These are phyloP conservation scores for Stigmatopora argus DNA, from an alignment of 2,113 vertebrate species.

Conservation along the genomic window DNA sequence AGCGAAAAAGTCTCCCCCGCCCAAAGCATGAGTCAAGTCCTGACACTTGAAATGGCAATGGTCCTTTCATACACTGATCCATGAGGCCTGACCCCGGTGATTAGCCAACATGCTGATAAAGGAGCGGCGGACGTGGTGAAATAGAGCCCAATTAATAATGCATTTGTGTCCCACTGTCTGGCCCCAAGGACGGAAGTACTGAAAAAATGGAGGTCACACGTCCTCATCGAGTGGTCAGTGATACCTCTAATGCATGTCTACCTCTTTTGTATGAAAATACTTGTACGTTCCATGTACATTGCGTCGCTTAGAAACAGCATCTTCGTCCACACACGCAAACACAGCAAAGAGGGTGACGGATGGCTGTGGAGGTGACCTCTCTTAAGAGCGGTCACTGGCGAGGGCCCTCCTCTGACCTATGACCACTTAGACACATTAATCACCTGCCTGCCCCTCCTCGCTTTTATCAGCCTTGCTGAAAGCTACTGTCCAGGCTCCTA, in stretches of 20 bases:
- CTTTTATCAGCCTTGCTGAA: slow-evolving; percentile 79
- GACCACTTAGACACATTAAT: slow-evolving; percentile 96
- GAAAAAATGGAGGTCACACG: slow-evolving; percentile 64
- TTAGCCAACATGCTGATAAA: slow-evolving; percentile 53
- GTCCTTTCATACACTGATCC: slow-evolving; percentile 33
- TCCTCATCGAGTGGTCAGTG: slow-evolving; percentile 57
- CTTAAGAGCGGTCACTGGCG: slow-evolving; percentile 78
- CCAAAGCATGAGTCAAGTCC: slow-evolving; percentile 21
- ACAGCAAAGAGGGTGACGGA: slow-evolving; percentile 70
- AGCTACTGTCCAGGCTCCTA: slow-evolving; percentile 81
- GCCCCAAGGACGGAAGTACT: slow-evolving; percentile 48
- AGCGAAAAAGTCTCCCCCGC: slow-evolving; percentile 2
- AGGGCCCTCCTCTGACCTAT: slow-evolving; percentile 78
- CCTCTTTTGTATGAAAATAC: slow-evolving; percentile 19
- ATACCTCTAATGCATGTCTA: slow-evolving; percentile 50
- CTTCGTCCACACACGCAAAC: not conserved
- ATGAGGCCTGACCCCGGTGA: slow-evolving; percentile 43
- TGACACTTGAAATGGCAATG: slow-evolving; percentile 19
- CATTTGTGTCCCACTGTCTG: slow-evolving; percentile 64
- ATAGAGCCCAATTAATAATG: slow-evolving; percentile 67
- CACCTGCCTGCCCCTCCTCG: slow-evolving; percentile 73
- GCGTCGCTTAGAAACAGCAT: not conserved
- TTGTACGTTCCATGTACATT: not conserved
- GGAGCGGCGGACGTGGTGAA: slow-evolving; percentile 52
- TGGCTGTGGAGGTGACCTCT: slow-evolving; percentile 79